A percentile compares a stretch with the other conserved stretches of the same genome.
Evolutionary conservation across 1,140 invertebrate species (phyloP).

Genomic region (Metopolophium dirhodum): DNA sequence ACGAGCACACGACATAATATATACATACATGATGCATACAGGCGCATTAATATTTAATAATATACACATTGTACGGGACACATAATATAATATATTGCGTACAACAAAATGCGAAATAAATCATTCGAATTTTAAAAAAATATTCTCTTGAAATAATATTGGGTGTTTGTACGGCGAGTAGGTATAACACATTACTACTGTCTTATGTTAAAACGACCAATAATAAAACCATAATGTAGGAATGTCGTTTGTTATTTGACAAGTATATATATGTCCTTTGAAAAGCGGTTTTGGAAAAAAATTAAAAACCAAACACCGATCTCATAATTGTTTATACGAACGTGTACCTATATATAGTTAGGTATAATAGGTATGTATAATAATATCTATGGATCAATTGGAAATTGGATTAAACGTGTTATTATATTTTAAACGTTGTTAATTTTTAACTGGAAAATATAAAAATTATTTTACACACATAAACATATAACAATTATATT

Average conservation of each 20-base stretch:
- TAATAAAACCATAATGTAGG: neutral
- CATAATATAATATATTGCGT: neutral
- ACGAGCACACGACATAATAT: neutral
- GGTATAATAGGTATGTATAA: neutral
- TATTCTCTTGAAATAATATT: neutral
- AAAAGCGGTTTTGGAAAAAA: neutral
- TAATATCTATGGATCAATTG: neutral
- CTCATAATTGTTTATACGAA: neutral
- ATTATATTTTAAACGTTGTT: neutral
- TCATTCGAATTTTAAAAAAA: neutral
- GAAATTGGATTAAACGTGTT: neutral
- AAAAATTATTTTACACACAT: neutral
- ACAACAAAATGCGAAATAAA: neutral
- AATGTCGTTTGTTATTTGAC: neutral
- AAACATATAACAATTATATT: neutral
- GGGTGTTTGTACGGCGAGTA: neutral
- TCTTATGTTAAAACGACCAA: neutral
- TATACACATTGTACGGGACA: neutral
- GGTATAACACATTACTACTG: neutral
- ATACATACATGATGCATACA: too few relatives aligned
- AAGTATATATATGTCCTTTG: neutral
- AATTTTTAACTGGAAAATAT: neutral
- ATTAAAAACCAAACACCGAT: neutral
- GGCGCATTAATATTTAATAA: neutral
- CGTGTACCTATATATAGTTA: neutral